Base-by-base conservation (phyloP, 2,113 vertebrate genomes). In the Ictalurus punctatus region DNA sequence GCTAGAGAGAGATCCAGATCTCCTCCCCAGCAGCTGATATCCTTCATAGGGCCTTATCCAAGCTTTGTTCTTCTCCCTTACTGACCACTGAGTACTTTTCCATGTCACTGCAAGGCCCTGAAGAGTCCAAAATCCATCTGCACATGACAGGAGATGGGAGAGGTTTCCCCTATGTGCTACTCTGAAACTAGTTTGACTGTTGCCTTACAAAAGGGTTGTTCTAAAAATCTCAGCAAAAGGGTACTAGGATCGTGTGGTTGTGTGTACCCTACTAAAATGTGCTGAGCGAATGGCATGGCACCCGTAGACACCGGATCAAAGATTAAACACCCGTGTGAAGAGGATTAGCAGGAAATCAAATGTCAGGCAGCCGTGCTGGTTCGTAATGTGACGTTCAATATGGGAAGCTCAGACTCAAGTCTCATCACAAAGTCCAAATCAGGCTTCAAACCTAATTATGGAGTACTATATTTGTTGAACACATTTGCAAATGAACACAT, bases 21-120 rank as follows among this genome's bases (percentile, higher is more conserved):
- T 87, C 91, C 91, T 89, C 89, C 88, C 19, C 44, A 7, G 81
- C 93, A 95, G 94, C 94, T 95, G 94, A 92, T 92, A 17, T n/a
- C 90, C 90, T 90, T 83, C 88, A 89, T 87, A 54, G 16, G 30
- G 83, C 80, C 90, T n/a, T 59, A 89, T 71, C 80, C 59, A 34
- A 81, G 87, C 92, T 85, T 89, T 91, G 82, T 80, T 89, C 52
- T 87, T 48, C 63, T 63, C 48, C 30, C 76, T 69, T 63, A 74
- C 65, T 80, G 74, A 87, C 73, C 85, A 30, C 73, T 86, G 65
- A 92, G 92, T 69, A 92, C 69, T 94, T 94, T 93, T 94, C 91
- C 91, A 90, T 89, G 89, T 89, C 91, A 91, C 83, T 34, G 17
- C 76, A 76, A 69, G 27, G 30, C 21, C 63, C 63, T 79, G 86